Base-by-base conservation (phyloP, 2,888 invertebrate genomes). In the Brachyptera putata region DNA sequence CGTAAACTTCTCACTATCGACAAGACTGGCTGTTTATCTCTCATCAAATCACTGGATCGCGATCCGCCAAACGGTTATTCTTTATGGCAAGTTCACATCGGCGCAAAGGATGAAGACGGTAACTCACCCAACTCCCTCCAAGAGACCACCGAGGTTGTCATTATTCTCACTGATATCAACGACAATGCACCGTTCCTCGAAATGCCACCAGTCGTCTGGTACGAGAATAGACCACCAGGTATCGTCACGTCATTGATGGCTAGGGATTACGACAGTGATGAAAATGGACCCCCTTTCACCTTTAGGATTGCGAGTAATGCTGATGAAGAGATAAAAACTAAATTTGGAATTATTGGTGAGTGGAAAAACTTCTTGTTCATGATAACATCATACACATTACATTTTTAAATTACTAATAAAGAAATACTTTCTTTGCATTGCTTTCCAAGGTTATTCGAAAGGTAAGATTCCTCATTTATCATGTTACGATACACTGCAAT, bases 101-200 rank as follows among this genome's bases (percentile, higher is more conserved):
- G 85, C 70, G 94, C 94, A 0, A 82, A 84, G 43, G 94, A 94
- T 72, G 84, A 86, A 67, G 83, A 88, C 67, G 80, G 80, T 2
- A 80, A 82, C 0, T 49, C 58, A 13, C 82, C 82, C 14, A 85
- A 85, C 21, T 74, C 79, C 0, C 72, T 84, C 57, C 79, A 84
- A 61, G 80, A 82, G 0, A 82, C 83, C 1, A 83, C 84, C 0
- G 84, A 85, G 68, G 87, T 92, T 22, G 75, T 80, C 26, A 87
- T 82, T 22, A 75, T 73, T 3, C 73, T 86, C 26, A 74, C 70
- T 13, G 97, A 97, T 70, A 89, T 95, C 69, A 98, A 98, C 73
- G 97, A 98, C 73, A 96, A 97, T 73, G 89, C 91, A 0, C 97
- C 97, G 0, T 88, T 86, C 71, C 79, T 93, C 62, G 87, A 87